Evolutionary conservation across 2,113 vertebrate genomes (phyloP).

Genomic region (Hippocampus comes): DNA sequence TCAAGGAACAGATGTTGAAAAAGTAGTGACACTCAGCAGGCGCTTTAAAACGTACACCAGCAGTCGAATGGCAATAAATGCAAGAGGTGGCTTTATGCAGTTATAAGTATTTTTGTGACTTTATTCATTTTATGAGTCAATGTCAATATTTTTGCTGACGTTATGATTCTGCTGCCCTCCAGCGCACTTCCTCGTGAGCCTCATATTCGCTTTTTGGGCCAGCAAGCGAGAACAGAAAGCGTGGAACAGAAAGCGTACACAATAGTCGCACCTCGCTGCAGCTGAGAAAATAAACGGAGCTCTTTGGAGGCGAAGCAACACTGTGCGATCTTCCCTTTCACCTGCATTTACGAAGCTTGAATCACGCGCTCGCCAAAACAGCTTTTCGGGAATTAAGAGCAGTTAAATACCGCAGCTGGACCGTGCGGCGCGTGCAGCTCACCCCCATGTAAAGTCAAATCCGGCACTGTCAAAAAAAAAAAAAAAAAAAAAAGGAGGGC

Average conservation of each 20-base stretch:
- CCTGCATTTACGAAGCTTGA: slow-evolving; percentile 1
- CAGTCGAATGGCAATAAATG: neutral
- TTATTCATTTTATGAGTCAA: neutral
- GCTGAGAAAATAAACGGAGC: slow-evolving; percentile 11
- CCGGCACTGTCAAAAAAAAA: neutral
- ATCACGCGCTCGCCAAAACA: neutral
- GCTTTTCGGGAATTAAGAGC: neutral
- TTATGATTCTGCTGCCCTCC: neutral
- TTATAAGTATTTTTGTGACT: too few species aligned
- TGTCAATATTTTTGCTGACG: neutral
- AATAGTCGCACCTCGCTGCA: slow-evolving; percentile 10
- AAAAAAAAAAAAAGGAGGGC: neutral
- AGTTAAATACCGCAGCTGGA: neutral
- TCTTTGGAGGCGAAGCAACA: neutral
- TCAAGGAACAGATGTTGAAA: neutral
- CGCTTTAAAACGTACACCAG: neutral
- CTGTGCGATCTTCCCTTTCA: slow-evolving; percentile 9
- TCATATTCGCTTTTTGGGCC: slow-evolving; percentile 10
- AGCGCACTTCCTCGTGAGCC: neutral
- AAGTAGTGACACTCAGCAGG: neutral
- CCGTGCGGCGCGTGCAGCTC: neutral
- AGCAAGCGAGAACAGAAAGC: slow-evolving; percentile 20
- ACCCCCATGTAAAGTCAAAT: slow-evolving; percentile 7
- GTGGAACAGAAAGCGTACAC: neutral
- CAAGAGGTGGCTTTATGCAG: neutral